These are phyloP conservation scores for Schrankia costaestrigalis DNA, from an alignment of 2,888 invertebrate genomes.

Conservation along the genomic window DNA sequence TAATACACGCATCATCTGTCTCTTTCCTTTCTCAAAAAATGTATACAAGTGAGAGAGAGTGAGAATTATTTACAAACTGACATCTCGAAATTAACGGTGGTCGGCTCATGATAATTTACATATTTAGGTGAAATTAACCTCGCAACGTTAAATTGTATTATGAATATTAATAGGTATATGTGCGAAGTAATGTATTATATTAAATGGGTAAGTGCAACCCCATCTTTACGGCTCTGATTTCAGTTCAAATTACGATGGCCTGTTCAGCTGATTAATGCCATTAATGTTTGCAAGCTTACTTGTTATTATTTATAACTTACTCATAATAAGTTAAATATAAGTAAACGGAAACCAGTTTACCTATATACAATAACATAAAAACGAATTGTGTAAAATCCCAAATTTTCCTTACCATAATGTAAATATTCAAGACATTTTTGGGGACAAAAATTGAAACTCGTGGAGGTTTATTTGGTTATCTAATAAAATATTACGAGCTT, in stretches of 20 bases:
- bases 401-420: too few species aligned
- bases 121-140: constrained; percentile 82
- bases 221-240: constrained; percentile 69
- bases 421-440: constrained; percentile 34
- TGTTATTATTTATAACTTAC: not conserved
- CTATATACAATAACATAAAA: too few species aligned
- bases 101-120: constrained; percentile 82
- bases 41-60: constrained; percentile 39
- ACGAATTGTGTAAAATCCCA: too few species aligned
- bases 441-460: constrained; percentile 55
- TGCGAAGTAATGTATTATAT: constrained; percentile 57
- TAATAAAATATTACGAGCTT: constrained; percentile 79
- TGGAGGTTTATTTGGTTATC: constrained; percentile 74
- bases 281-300: not conserved
- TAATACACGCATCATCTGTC: constrained; percentile 64
- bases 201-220: constrained; percentile 52
- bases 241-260: constrained; percentile 10
- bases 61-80: constrained; percentile 71
- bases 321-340: too few species aligned
- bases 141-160: constrained; percentile 79
- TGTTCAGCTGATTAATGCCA: constrained; percentile 4
- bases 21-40: constrained; percentile 36
- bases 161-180: constrained; percentile 77
- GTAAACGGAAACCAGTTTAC: too few species aligned
- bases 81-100: constrained; percentile 78